Conservation (phyloP, 2,113 vertebrate species). For the Nematolebias whitei region DNA sequence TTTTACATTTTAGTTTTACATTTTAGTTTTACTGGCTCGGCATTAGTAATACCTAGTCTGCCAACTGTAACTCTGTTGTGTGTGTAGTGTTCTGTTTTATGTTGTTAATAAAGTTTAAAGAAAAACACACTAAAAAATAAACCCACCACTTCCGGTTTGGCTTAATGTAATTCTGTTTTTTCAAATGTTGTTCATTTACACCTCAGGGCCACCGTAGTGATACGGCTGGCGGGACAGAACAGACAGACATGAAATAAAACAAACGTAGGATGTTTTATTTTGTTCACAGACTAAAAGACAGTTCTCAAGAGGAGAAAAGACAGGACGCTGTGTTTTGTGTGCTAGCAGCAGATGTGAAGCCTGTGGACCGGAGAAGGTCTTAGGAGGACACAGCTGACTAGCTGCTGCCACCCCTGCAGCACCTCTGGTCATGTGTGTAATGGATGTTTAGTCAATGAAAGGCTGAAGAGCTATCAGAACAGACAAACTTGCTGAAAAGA, state of each 20-base stretch:
- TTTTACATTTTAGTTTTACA: too few species aligned
- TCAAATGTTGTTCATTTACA: too few species aligned
- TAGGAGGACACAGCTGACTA: slow-evolving; percentile 42
- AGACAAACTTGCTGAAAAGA: slow-evolving; percentile 21
- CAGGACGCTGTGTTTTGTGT: slow-evolving; percentile 15
- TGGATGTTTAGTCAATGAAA: slow-evolving; percentile 49
- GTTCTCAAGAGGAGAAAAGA: slow-evolving; percentile 32
- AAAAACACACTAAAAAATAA: too few species aligned
- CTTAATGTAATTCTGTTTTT: too few species aligned
- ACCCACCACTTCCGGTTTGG: too few species aligned
- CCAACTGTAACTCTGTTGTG: too few species aligned
- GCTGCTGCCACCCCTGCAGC: slow-evolving; percentile 26
- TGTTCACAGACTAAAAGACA: slow-evolving; percentile 25
- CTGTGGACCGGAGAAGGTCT: slow-evolving; percentile 43
- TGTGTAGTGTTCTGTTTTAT: too few species aligned
- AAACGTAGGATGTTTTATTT: slow-evolving; percentile 32
- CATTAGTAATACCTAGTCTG: too few species aligned
- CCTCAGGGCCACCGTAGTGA: too few species aligned
- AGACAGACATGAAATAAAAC: slow-evolving; percentile 45
- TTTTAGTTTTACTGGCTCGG: too few species aligned
- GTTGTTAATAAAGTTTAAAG: too few species aligned
- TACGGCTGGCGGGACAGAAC: slow-evolving; percentile 31
- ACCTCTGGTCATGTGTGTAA: slow-evolving; percentile 53
- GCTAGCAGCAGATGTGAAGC: slow-evolving; percentile 53
- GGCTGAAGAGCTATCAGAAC: slow-evolving; percentile 42